These are phyloP conservation scores for Chloroceryle amazona DNA, from an alignment of 2,797 vertebrate species.

Conservation along the genomic window DNA sequence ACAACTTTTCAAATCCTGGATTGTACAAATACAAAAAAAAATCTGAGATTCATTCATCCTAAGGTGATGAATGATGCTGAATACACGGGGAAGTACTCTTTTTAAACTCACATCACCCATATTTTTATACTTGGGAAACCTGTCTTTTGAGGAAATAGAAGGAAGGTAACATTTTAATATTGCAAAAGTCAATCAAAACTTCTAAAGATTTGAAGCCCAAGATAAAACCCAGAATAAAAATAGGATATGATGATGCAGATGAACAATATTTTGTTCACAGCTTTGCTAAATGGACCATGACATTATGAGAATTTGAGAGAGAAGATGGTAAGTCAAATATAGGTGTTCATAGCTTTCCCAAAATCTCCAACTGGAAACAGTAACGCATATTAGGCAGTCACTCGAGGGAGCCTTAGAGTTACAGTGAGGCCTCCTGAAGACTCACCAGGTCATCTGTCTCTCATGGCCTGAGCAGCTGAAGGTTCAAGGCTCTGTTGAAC, in stretches of 20 bases:
- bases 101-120: neutral
- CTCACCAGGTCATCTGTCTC: fast-evolving
- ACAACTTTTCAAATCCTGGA: neutral
- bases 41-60: neutral
- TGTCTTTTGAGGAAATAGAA: neutral
- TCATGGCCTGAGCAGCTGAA: neutral
- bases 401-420: neutral
- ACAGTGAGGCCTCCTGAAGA: neutral
- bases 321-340: neutral
- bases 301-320: neutral
- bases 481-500: neutral
- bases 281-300: neutral
- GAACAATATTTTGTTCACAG: neutral
- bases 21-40: neutral
- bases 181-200: neutral
- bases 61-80: neutral
- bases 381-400: neutral
- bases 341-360: neutral
- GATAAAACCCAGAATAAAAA: neutral
- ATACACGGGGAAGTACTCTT: neutral
- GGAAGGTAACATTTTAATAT: neutral
- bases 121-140: neutral
- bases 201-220: neutral
- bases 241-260: neutral
- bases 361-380: neutral